Evolutionary conservation across 2,113 vertebrate species (phyloP).

Genomic region (Bubalus kerabau): DNA sequence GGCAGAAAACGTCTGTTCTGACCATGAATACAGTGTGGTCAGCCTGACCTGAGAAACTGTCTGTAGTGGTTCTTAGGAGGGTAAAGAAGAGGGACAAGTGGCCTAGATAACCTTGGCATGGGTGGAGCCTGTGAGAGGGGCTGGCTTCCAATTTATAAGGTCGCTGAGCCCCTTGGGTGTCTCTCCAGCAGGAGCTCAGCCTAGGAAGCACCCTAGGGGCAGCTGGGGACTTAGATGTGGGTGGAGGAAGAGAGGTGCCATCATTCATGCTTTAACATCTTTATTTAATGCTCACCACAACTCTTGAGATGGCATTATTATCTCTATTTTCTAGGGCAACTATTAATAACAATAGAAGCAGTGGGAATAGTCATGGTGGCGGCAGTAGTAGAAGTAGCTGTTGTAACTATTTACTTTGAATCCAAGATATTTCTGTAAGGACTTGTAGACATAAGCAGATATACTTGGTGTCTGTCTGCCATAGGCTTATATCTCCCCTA

Average conservation of each 20-base stretch:
- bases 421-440: not conserved
- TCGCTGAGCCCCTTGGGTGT: accelerated
- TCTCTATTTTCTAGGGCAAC: not conserved
- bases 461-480: no score
- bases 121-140: not conserved
- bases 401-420: not conserved
- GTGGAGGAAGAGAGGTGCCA: not conserved
- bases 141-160: not conserved
- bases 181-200: not conserved
- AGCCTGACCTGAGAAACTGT: not conserved
- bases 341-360: not conserved
- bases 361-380: not conserved
- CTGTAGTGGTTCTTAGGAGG: not conserved
- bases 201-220: not conserved
- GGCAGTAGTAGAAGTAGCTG: not conserved
- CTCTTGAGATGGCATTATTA: not conserved
- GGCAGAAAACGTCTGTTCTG: not conserved
- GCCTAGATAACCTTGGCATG: not conserved
- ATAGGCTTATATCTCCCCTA: no score
- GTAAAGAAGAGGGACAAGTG: not conserved
- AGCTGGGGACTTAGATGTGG: not conserved
- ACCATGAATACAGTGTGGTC: not conserved
- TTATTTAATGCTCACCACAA: not conserved
- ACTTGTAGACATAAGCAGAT: not conserved
- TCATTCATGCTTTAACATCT: not conserved